phyloP scores from a whole-genome alignment of 1,140 invertebrate genomes.

The Papilio glaucus region DNA sequence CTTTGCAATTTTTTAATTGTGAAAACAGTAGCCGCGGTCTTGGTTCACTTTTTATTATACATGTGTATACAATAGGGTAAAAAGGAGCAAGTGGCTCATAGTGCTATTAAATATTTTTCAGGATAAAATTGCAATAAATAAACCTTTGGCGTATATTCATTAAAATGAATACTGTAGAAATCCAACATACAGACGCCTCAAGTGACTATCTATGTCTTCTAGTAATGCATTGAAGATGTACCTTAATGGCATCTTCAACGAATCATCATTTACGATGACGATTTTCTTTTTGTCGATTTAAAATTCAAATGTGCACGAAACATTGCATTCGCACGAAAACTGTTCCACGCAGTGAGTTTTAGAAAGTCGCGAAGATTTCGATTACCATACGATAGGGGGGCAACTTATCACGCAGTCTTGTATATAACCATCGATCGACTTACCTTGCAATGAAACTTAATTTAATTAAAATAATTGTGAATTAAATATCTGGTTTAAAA shows the following conservation, averaged over 20 bases:
- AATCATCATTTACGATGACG: neutral
- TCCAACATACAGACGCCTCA: neutral
- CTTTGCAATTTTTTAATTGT: too few species aligned
- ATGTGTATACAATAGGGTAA: too few species aligned
- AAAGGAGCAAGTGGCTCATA: too few species aligned
- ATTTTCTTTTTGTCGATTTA: constrained; percentile 30
- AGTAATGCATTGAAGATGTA: neutral
- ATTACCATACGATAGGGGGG: constrained; percentile 29
- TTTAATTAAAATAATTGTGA: too few species aligned
- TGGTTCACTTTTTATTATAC: too few species aligned
- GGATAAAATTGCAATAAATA: too few species aligned
- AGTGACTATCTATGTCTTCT: neutral
- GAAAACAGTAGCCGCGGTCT: too few species aligned
- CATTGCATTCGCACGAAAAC: constrained; percentile 25
- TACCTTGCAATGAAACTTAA: neutral
- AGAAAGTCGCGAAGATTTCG: constrained; percentile 30
- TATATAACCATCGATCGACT: constrained; percentile 7
- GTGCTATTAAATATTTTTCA: too few species aligned
- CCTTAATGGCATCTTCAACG: neutral
- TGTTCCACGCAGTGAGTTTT: constrained; percentile 15
- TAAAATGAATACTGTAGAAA: too few species aligned
- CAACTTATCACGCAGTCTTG: constrained; percentile 13
- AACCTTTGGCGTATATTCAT: too few species aligned
- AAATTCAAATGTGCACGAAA: constrained; percentile 34
- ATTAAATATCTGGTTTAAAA: too few species aligned